Conservation (phyloP, 2,797 vertebrate genomes). For the Furcifer pardalis region DNA sequence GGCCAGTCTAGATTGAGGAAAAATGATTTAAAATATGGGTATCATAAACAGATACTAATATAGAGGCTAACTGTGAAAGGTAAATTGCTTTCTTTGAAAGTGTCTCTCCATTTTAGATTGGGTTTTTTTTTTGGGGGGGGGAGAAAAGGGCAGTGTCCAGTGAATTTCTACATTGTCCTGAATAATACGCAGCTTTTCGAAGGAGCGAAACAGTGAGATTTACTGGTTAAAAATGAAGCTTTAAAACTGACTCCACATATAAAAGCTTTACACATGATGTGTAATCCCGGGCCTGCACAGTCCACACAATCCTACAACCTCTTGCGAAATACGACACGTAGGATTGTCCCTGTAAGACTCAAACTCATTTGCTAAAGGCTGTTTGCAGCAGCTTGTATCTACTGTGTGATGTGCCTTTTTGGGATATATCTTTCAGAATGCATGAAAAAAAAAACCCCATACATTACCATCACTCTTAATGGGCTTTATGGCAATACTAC, state of each 20-base stretch:
- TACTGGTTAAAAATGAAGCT: neutral
- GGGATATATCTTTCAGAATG: neutral
- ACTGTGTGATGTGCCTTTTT: neutral
- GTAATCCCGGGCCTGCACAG: too few species aligned
- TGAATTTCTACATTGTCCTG: neutral
- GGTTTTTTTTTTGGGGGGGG: constrained; percentile 2
- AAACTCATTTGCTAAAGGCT: neutral
- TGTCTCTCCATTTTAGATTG: constrained; percentile 18
- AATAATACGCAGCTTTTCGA: neutral
- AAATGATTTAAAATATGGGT: constrained; percentile 60
- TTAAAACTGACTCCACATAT: neutral
- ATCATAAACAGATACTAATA: constrained; percentile 63
- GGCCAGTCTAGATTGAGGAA: constrained; percentile 52
- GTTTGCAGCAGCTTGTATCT: neutral
- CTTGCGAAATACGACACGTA: too few species aligned
- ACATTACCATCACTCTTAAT: neutral
- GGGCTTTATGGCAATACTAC: neutral
- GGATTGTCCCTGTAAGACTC: too few species aligned
- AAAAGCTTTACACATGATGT: neutral
- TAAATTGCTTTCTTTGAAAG: constrained; percentile 56
- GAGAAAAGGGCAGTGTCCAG: constrained; percentile 46
- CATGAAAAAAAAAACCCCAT: too few species aligned
- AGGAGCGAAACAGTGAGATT: neutral
- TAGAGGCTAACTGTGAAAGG: constrained; percentile 59
- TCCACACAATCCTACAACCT: too few species aligned